These are phyloP conservation scores for Tenthredo notha DNA, from an alignment of 2,888 invertebrate genomes.

Conservation along the genomic window DNA sequence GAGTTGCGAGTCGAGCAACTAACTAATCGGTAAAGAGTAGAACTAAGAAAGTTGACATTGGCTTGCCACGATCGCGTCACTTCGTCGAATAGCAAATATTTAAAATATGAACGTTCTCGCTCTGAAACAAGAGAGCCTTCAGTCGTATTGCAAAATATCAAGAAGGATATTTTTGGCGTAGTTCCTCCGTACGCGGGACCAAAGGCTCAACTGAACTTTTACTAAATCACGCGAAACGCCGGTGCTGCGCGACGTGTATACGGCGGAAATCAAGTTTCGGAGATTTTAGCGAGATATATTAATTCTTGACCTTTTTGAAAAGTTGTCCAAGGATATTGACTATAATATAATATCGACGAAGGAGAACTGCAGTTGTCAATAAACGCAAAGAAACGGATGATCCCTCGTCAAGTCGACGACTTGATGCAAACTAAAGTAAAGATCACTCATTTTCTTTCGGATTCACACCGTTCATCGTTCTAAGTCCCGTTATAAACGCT, in stretches of 20 bases:
- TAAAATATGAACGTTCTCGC: constrained; percentile 42
- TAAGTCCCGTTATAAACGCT: neutral
- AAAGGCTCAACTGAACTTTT: constrained; percentile 25
- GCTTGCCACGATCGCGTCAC: constrained; percentile 50
- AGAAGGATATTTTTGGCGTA: constrained; percentile 19
- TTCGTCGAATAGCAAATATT: constrained; percentile 55
- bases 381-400: neutral
- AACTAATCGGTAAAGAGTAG: constrained; percentile 30
- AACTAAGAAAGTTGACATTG: constrained; percentile 33
- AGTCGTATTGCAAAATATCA: constrained; percentile 37
- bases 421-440: neutral
- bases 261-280: constrained; percentile 21
- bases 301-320: neutral
- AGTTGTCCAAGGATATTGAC: constrained; percentile 28
- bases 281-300: neutral
- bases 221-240: neutral
- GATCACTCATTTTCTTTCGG: neutral
- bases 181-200: constrained; percentile 17
- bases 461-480: neutral
- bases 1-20: constrained; percentile 7
- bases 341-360: neutral
- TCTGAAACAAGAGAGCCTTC: constrained; percentile 35
- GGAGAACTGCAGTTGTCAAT: neutral
- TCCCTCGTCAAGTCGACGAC: neutral
- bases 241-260: neutral